Evolutionary conservation across 2,888 invertebrate species (phyloP).

Genomic region (Netelia inedita): DNA sequence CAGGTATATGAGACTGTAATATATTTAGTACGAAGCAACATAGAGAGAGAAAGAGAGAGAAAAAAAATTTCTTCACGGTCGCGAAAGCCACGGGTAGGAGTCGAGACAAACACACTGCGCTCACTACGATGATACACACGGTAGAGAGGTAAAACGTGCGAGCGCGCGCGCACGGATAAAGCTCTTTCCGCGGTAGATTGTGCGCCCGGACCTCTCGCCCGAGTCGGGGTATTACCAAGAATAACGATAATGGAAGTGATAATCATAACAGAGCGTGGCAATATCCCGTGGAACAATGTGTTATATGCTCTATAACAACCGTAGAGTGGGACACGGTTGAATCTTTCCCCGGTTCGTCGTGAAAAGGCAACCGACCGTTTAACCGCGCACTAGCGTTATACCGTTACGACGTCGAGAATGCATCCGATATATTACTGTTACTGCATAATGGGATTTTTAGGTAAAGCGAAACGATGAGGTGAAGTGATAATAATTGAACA

Average conservation of each 20-base stretch:
- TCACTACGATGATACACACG: slow-evolving; percentile 55
- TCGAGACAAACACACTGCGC: slow-evolving; percentile 45
- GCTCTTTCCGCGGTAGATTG: slow-evolving; percentile 35
- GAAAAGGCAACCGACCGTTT: neutral
- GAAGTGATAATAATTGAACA: neutral
- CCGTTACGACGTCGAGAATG: neutral
- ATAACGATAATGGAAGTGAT: slow-evolving; percentile 76
- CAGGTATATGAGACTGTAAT: slow-evolving; percentile 41
- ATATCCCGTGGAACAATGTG: slow-evolving; percentile 74
- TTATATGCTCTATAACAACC: slow-evolving; percentile 72
- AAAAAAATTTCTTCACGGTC: slow-evolving; percentile 49
- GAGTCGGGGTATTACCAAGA: slow-evolving; percentile 69
- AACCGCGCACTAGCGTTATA: slow-evolving; percentile 12
- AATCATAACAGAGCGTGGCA: slow-evolving; percentile 75
- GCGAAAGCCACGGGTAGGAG: slow-evolving; percentile 49
- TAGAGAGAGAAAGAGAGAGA: slow-evolving; percentile 45
- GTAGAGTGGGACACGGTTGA: neutral
- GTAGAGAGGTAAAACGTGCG: slow-evolving; percentile 36
- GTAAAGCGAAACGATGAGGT: neutral
- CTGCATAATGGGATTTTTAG: neutral
- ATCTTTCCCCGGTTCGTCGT: slow-evolving; percentile 15
- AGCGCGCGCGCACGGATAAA: slow-evolving; percentile 21
- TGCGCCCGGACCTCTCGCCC: slow-evolving; percentile 21
- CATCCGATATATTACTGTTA: neutral
- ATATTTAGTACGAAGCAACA: slow-evolving; percentile 39